Conservation (phyloP, 2,797 vertebrate species). For the Coilia nasus region DNA sequence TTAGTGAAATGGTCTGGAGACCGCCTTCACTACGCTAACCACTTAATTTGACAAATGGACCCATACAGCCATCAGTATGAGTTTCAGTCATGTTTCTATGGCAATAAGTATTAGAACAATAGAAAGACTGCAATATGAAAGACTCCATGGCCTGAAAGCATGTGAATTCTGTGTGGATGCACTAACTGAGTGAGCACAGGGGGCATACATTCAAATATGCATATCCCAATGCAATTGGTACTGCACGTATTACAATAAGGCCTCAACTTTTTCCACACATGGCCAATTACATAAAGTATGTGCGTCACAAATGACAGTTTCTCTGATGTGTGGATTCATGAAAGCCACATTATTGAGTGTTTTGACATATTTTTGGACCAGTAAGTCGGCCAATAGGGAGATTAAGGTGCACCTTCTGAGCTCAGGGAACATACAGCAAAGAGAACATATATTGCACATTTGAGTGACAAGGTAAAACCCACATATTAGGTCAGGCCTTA, state of each 20-base stretch:
- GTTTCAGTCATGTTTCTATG: neutral
- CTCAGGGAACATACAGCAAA: neutral
- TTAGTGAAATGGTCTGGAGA: neutral
- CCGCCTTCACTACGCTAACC: neutral
- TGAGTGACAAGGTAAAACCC: too few relatives aligned
- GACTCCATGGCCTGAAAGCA: neutral
- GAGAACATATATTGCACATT: neutral
- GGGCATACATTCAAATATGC: neutral
- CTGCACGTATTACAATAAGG: neutral
- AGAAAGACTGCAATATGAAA: neutral
- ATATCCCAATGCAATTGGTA: neutral
- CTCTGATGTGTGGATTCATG: neutral
- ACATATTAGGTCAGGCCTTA: too few relatives aligned
- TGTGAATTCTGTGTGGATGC: neutral
- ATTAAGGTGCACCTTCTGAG: neutral
- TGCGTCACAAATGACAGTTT: neutral
- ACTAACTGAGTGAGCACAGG: neutral
- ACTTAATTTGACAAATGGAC: neutral
- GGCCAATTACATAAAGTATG: neutral
- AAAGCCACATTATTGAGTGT: neutral
- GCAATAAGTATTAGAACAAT: neutral
- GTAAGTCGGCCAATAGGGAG: neutral
- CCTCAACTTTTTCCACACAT: neutral
- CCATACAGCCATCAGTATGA: neutral
- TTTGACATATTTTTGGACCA: neutral